Percentiles rank a stretch among this genome's conserved stretches.
These are phyloP conservation scores for Catalaphyllia jardinei DNA, from an alignment of 64 coral and sea anemone species.

Conservation along the genomic window DNA sequence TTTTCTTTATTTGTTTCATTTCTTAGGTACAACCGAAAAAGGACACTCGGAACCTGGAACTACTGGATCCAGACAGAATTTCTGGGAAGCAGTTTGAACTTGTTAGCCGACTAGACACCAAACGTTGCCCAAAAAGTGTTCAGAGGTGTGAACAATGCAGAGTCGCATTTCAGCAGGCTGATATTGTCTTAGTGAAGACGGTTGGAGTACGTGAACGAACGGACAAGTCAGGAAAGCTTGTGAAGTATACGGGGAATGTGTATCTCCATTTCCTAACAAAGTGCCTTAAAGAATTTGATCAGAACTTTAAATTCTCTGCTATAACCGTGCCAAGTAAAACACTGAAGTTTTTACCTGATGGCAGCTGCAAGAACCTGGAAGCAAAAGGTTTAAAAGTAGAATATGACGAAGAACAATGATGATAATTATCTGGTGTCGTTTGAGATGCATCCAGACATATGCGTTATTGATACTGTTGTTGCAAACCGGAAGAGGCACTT, in stretches of 20 bases:
- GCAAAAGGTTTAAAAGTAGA: neutral
- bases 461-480: neutral
- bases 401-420: neutral
- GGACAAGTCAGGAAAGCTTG: constrained; percentile 3
- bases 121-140: constrained; percentile 9
- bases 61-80: constrained; percentile 44
- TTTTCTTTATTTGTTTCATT: constrained; percentile 3
- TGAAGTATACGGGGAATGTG: constrained; percentile 39
- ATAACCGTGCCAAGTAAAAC: neutral
- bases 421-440: no score
- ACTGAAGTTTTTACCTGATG: constrained; percentile 2
- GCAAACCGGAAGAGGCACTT: neutral
- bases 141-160: constrained; percentile 30
- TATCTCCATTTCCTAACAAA: constrained; percentile 56
- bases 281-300: constrained; percentile 54
- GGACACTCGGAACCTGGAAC: neutral
- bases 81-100: constrained; percentile 11
- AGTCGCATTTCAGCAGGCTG: neutral
- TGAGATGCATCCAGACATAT: no score
- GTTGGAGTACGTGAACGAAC: constrained; percentile 13
- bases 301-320: constrained; percentile 11
- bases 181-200: constrained; percentile 12
- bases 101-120: neutral
- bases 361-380: neutral
- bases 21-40: constrained; percentile 33